phyloP scores from a whole-genome alignment of 1,140 invertebrate species.

The Bombyx mandarina region DNA sequence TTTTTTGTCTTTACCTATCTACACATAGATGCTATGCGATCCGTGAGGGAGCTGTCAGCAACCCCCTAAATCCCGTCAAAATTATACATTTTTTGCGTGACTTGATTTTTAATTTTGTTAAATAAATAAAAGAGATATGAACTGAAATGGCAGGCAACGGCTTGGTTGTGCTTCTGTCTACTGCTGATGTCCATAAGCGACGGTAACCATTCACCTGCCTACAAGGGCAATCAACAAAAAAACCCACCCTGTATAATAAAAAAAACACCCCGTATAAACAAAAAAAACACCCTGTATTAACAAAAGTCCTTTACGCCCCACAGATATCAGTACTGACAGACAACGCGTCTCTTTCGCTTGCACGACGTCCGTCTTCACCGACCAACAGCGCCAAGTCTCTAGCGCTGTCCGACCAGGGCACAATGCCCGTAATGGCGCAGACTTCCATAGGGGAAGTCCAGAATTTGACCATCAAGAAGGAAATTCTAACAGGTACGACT shows the following conservation, averaged over 20 bases:
- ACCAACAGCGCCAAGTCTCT: constrained; percentile 44
- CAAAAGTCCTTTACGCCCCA: neutral
- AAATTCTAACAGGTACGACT: constrained; percentile 42
- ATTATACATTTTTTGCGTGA: too few species aligned
- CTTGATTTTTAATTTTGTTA: too few species aligned
- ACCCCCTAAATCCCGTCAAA: too few species aligned
- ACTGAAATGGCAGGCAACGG: too few species aligned
- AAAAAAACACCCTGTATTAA: neutral
- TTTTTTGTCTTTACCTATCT: too few species aligned
- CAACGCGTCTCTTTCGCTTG: constrained; percentile 30
- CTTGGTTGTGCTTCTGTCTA: too few species aligned
- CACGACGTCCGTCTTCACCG: constrained; percentile 40
- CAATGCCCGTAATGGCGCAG: constrained; percentile 23
- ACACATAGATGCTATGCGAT: too few species aligned
- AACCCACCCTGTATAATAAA: neutral
- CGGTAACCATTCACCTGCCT: too few species aligned
- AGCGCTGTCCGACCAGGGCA: constrained; percentile 30
- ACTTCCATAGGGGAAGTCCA: constrained; percentile 43
- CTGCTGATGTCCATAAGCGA: too few species aligned
- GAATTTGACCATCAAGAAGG: constrained; percentile 63
- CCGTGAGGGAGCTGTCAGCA: too few species aligned
- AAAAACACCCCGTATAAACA: neutral
- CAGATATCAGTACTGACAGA: constrained; percentile 63
- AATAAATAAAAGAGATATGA: too few species aligned
- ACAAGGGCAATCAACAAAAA: neutral